Conservation (phyloP, 2,888 invertebrate genomes). For the Agriopis leucophaearia region DNA sequence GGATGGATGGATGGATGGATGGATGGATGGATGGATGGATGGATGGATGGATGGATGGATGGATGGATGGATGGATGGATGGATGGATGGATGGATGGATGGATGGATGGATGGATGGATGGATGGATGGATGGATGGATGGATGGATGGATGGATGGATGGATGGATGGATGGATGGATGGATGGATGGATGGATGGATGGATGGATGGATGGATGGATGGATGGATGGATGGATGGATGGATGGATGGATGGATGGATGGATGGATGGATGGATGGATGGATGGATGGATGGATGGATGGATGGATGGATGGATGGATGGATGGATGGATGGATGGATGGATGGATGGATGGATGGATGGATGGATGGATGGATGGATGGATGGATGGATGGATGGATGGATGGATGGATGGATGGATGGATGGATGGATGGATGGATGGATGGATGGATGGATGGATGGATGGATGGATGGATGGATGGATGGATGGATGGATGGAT, state of each 20-base stretch:
- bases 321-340: conserved; percentile 19
- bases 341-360: conserved; percentile 16
- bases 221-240: conserved; percentile 19
- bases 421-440: conserved; percentile 11
- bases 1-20: conserved; percentile 13
- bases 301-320: conserved; percentile 21
- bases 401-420: conserved; percentile 15
- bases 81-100: conserved; percentile 7
- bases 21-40: conserved; percentile 13
- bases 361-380: conserved; percentile 14
- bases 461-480: conserved; percentile 2
- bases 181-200: conserved; percentile 16
- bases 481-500: conserved; percentile 3
- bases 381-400: conserved; percentile 17
- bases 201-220: conserved; percentile 19
- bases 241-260: conserved; percentile 20
- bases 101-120: background rate
- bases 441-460: conserved; percentile 9
- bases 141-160: conserved; percentile 6
- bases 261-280: conserved; percentile 21
- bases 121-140: background rate
- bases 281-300: conserved; percentile 21
- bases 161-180: conserved; percentile 8
- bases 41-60: conserved; percentile 13
- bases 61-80: conserved; percentile 13